Evolutionary conservation across 1,140 invertebrate species (phyloP).

Genomic region (Brachionus calyciflorus): DNA sequence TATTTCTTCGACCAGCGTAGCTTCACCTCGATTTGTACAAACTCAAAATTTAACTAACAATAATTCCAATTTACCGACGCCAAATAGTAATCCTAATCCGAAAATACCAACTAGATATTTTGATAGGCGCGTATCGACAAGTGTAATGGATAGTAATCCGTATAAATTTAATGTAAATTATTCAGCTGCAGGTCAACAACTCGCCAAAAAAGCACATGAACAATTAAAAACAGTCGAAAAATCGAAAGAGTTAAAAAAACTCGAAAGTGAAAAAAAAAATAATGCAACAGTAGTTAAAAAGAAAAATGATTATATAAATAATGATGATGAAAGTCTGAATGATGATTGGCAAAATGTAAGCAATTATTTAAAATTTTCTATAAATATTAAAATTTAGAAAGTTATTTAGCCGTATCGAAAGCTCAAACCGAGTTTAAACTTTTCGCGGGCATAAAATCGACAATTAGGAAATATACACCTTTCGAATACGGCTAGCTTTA

Average conservation of each 20-base stretch:
- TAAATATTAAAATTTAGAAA: too few species aligned
- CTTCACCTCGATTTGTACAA: neutral
- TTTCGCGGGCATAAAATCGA: too few species aligned
- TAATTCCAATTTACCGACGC: neutral
- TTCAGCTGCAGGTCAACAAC: slow-evolving; percentile 33
- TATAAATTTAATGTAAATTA: slow-evolving; percentile 46
- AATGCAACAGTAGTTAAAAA: neutral
- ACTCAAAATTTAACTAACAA: neutral
- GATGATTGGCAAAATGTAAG: slow-evolving; percentile 47
- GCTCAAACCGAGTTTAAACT: too few species aligned
- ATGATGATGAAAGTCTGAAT: slow-evolving; percentile 36
- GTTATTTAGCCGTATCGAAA: too few species aligned
- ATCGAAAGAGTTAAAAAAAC: slow-evolving; percentile 23
- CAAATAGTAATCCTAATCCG: neutral
- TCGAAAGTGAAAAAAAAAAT: neutral
- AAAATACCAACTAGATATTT: slow-evolving; percentile 23
- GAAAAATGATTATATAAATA: slow-evolving; percentile 32
- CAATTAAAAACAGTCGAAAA: slow-evolving; percentile 42
- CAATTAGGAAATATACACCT: too few species aligned
- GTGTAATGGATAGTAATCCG: neutral
- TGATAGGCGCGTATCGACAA: slow-evolving; percentile 20
- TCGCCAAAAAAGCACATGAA: slow-evolving; percentile 44
- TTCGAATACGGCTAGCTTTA: too few species aligned
- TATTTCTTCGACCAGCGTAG: neutral
- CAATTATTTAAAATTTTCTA: too few species aligned